A percentile compares a stretch with the other conserved stretches of the same genome.
These are phyloP conservation scores for Campopleginae sp. DNA, from an alignment of 2,888 invertebrate species.

Conservation along the genomic window DNA sequence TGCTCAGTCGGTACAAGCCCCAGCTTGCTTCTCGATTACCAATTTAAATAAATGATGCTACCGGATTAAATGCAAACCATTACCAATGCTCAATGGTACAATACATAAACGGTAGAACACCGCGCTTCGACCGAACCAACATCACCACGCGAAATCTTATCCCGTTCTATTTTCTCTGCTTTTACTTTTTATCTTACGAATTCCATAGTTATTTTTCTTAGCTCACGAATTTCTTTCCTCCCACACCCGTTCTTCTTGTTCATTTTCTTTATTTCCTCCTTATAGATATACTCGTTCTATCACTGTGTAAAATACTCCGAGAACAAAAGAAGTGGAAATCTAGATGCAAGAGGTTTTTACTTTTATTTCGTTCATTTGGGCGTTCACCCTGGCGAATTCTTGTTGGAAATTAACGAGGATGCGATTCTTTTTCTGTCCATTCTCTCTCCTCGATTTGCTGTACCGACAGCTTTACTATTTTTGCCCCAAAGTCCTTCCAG, in stretches of 20 bases:
- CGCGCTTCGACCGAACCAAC: constrained; percentile 17
- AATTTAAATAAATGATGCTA: constrained; percentile 80
- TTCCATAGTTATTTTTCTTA: constrained; percentile 30
- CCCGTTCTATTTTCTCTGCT: constrained; percentile 17
- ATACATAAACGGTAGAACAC: constrained; percentile 25
- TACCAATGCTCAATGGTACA: constrained; percentile 74
- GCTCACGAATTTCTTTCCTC: constrained; percentile 17
- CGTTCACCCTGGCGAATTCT: constrained; percentile 75
- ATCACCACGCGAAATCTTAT: constrained; percentile 31
- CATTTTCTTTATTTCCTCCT: constrained; percentile 48
- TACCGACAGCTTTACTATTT: constrained; percentile 31
- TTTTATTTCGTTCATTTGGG: constrained; percentile 77
- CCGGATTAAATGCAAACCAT: constrained; percentile 79
- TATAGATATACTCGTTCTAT: constrained; percentile 41
- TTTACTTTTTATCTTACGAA: constrained; percentile 18
- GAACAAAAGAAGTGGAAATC: constrained; percentile 33
- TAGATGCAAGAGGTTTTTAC: constrained; percentile 71
- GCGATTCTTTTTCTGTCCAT: constrained; percentile 52
- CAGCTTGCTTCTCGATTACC: constrained; percentile 71
- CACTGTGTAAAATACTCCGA: not conserved
- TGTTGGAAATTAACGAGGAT: constrained; percentile 79
- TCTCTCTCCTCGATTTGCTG: constrained; percentile 4
- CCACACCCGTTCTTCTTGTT: not conserved
- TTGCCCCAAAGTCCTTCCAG: not conserved
- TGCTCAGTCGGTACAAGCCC: constrained; percentile 16